Evolutionary conservation across 37 sponge, comb jelly and placozoan genomes (phyloP).

Genomic region (Aplysina aerophoba): DNA sequence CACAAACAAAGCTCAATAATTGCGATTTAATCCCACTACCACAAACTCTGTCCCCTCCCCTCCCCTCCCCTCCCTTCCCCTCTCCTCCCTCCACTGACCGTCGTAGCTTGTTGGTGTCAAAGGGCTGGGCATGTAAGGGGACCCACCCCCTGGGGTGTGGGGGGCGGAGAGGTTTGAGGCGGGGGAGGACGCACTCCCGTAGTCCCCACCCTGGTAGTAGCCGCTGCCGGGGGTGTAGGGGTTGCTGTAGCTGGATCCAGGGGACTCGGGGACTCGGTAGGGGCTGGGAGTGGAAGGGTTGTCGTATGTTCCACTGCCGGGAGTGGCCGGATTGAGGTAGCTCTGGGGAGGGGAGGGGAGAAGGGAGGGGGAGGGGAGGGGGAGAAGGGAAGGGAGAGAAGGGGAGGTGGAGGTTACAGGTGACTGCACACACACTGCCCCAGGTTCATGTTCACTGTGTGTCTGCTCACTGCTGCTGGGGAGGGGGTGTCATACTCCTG

Average conservation of each 20-base stretch:
- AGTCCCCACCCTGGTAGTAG: constrained; percentile 5
- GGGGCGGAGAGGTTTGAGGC: constrained; percentile 27
- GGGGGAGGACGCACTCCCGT: constrained; percentile 42
- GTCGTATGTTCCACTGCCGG: constrained; percentile 70
- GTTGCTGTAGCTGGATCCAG: constrained; percentile 43
- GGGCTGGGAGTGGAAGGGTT: constrained; percentile 76
- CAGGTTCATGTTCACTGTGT: no score
- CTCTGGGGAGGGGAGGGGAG: constrained; percentile 34
- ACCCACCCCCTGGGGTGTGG: constrained; percentile 30
- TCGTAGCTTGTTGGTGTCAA: constrained; percentile 64
- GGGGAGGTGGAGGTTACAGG: no score
- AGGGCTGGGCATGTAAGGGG: constrained; percentile 63
- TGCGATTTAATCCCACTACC: no score
- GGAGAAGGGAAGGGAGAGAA: no score
- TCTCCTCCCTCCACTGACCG: background rate
- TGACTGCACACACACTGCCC: no score
- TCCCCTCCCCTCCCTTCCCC: no score
- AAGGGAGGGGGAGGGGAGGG: background rate
- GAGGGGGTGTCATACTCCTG: constrained; percentile 28
- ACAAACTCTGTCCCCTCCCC: no score
- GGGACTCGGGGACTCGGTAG: constrained; percentile 53
- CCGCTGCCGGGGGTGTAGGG: constrained; percentile 20
- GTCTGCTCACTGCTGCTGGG: constrained; percentile 9
- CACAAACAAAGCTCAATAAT: no score
- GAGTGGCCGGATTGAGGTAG: constrained; percentile 76